Percentiles rank a stretch among this genome's conserved stretches.
Evolutionary conservation across 1,140 invertebrate species (phyloP).

Genomic region (Neodiprion virginianus): DNA sequence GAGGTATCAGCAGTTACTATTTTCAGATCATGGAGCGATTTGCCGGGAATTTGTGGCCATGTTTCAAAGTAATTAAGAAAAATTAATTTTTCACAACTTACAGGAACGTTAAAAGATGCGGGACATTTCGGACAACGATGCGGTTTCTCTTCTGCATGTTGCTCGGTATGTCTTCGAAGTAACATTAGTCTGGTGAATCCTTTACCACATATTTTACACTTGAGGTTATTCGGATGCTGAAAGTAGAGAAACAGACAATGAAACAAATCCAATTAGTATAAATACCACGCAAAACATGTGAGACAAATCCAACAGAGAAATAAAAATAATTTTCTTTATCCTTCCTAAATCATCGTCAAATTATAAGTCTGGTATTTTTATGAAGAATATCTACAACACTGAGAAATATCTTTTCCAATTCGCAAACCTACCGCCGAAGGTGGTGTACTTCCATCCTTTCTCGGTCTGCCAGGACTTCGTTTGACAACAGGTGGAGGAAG

Average conservation of each 20-base stretch:
- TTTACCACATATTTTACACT: constrained; percentile 65
- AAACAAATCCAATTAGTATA: neutral
- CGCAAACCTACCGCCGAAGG: constrained; percentile 23
- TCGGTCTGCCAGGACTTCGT: constrained; percentile 40
- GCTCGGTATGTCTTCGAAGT: constrained; percentile 64
- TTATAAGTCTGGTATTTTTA: no score
- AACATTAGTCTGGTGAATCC: constrained; percentile 63
- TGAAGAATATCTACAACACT: constrained; percentile 6
- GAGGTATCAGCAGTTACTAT: no score
- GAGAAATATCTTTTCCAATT: neutral
- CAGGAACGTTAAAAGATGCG: constrained; percentile 70
- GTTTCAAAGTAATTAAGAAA: no score
- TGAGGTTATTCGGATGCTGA: constrained; percentile 53
- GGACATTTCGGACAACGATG: constrained; percentile 68
- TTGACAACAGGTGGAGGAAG: constrained; percentile 14
- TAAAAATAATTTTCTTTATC: no score
- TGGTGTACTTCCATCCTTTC: constrained; percentile 33
- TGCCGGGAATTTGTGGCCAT: no score
- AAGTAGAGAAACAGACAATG: neutral
- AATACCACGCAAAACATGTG: neutral
- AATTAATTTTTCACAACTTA: constrained; percentile 35
- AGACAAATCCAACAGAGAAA: neutral
- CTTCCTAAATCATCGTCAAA: no score
- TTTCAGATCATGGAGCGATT: no score
- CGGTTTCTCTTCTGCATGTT: constrained; percentile 70